Evolutionary conservation across 2,888 invertebrate species (phyloP).

Genomic region (Ypsolopha scabrella): DNA sequence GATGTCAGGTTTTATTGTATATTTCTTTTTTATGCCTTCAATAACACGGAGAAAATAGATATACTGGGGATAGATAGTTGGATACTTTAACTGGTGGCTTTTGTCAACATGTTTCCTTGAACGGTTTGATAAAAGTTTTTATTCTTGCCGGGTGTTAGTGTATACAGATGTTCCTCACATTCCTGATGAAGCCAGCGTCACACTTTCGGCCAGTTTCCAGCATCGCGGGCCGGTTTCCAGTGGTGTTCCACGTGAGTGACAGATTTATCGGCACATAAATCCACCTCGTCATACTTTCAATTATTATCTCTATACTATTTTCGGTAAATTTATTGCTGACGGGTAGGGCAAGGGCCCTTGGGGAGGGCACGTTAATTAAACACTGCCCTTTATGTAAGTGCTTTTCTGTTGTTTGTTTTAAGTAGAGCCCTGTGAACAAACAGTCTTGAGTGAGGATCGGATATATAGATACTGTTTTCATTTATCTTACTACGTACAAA

Average conservation of each 20-base stretch:
- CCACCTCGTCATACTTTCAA: conserved; percentile 45
- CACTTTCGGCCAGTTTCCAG: background rate
- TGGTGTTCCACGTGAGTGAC: conserved; percentile 21
- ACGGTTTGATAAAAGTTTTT: too few species aligned
- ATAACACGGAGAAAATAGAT: too few species aligned
- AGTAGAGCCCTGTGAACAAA: background rate
- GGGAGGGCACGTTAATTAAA: conserved; percentile 18
- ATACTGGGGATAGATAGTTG: too few species aligned
- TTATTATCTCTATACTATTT: conserved; percentile 36
- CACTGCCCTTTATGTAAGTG: background rate
- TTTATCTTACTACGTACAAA: background rate
- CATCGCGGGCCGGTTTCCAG: background rate
- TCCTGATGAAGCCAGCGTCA: background rate
- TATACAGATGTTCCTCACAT: background rate
- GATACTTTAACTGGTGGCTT: too few species aligned
- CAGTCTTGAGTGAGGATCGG: too few species aligned
- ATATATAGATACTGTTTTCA: background rate
- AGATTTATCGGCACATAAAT: conserved; percentile 49
- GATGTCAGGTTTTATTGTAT: too few species aligned
- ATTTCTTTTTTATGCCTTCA: too few species aligned
- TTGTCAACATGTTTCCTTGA: too few species aligned
- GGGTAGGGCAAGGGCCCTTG: conserved; percentile 6
- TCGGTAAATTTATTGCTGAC: conserved; percentile 21
- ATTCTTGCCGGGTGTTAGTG: too few species aligned
- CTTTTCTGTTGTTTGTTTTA: background rate